phyloP scores from a whole-genome alignment of 2,113 vertebrate genomes.

The Anarhynchus alexandrinus region DNA sequence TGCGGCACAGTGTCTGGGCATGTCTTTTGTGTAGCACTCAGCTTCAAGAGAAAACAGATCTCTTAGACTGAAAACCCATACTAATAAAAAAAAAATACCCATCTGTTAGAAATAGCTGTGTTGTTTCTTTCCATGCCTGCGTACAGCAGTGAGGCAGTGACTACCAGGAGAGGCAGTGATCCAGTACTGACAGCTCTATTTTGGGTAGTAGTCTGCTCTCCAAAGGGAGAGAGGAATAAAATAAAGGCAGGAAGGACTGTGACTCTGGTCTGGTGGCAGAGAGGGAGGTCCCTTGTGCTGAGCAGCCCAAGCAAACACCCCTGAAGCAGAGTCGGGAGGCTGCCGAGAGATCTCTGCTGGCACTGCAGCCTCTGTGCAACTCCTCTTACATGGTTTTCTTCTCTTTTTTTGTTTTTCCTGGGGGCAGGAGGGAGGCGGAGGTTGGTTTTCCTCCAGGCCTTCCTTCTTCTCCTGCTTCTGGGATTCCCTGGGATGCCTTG shows the following conservation, averaged over 20 bases:
- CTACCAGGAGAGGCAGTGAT: neutral
- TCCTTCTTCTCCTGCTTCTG: neutral
- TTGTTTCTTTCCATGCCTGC: neutral
- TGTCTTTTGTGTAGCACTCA: neutral
- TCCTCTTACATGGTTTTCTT: neutral
- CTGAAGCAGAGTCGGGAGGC: fast-evolving
- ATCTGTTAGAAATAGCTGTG: neutral
- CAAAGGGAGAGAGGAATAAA: neutral
- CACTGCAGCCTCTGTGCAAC: neutral
- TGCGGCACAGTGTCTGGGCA: neutral
- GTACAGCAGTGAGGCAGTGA: neutral
- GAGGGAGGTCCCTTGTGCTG: neutral
- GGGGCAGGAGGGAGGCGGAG: neutral
- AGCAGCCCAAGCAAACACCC: neutral
- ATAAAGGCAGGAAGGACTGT: neutral
- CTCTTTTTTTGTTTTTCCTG: neutral
- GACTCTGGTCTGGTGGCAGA: neutral
- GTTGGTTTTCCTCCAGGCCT: neutral
- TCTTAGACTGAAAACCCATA: neutral
- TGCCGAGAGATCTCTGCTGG: neutral
- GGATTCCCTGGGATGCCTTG: neutral
- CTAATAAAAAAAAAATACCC: neutral
- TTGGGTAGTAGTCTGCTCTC: neutral
- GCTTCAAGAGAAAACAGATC: neutral
- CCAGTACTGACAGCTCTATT: neutral